A percentile compares a stretch with the other conserved stretches of the same genome.
These are phyloP conservation scores for Orthosia gracilis DNA, from an alignment of 2,888 invertebrate species.

Conservation along the genomic window DNA sequence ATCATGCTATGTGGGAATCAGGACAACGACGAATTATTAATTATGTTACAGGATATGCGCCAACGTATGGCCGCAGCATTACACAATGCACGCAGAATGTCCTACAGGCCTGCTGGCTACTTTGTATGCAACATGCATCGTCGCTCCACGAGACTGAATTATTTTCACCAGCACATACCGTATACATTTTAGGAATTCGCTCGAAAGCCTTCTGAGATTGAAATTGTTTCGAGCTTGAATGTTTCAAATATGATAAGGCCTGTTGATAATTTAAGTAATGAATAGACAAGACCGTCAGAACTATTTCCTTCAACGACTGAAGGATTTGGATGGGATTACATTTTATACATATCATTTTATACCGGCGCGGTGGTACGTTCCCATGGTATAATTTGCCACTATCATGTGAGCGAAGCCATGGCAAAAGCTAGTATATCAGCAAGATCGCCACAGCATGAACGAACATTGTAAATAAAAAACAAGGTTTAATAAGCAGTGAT, in stretches of 20 bases:
- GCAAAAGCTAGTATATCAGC: background rate
- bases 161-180: conserved; percentile 37
- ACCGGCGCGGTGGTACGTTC: background rate
- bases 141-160: conserved; percentile 56
- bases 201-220: conserved; percentile 5
- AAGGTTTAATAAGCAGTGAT: conserved; percentile 9
- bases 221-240: conserved; percentile 5
- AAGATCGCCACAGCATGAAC: background rate
- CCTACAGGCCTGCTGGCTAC: background rate
- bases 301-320: background rate
- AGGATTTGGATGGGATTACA: background rate
- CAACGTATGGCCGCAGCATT: conserved; percentile 28
- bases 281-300: too few relatives aligned
- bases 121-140: conserved; percentile 55
- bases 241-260: background rate
- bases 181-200: conserved; percentile 45
- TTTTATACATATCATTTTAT: background rate
- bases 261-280: background rate
- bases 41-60: background rate
- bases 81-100: conserved; percentile 42
- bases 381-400: background rate
- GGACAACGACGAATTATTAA: conserved; percentile 4
- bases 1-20: background rate
- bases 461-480: conserved; percentile 11
- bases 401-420: background rate